Conservation (phyloP, 1,140 invertebrate species). For the Phymorhynchus buccinoides region DNA sequence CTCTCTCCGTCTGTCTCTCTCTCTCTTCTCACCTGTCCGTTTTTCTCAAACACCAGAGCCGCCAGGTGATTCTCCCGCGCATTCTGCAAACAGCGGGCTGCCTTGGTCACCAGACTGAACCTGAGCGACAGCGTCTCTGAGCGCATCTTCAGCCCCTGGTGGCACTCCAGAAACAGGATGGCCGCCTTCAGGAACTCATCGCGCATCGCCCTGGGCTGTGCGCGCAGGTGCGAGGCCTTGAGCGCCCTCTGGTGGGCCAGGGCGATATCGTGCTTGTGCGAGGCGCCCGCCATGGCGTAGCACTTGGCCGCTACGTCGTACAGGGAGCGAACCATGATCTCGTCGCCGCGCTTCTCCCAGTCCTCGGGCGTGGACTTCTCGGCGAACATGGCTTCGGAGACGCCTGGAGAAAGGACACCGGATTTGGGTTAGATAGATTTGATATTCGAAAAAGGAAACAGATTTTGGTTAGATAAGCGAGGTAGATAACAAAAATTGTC, state of each 20-base stretch:
- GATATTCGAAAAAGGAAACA: too few relatives aligned
- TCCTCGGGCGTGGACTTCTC: slow-evolving; percentile 60
- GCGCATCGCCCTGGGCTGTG: slow-evolving; percentile 57
- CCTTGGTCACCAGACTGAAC: slow-evolving; percentile 45
- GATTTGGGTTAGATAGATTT: too few relatives aligned
- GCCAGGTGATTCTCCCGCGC: slow-evolving; percentile 58
- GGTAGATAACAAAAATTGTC: too few relatives aligned
- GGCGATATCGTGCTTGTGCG: slow-evolving; percentile 57
- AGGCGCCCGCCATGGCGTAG: slow-evolving; percentile 53
- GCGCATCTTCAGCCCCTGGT: slow-evolving; percentile 7
- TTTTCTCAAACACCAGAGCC: slow-evolving; percentile 63
- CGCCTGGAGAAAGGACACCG: slow-evolving; percentile 24
- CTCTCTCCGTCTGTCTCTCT: too few relatives aligned
- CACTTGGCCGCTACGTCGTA: slow-evolving; percentile 68
- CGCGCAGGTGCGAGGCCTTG: slow-evolving; percentile 54
- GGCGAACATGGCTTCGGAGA: slow-evolving; percentile 60
- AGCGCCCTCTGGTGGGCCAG: slow-evolving; percentile 62
- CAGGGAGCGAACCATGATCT: slow-evolving; percentile 62
- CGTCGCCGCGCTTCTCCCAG: slow-evolving; percentile 63
- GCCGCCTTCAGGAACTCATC: slow-evolving; percentile 62
- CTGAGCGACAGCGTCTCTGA: not conserved
- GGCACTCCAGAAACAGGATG: slow-evolving; percentile 60
- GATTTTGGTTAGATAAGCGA: too few relatives aligned
- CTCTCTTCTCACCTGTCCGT: slow-evolving; percentile 54
- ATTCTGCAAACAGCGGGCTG: slow-evolving; percentile 64